These are phyloP conservation scores for Linnaemya vulpina DNA, from an alignment of 2,888 invertebrate species.

Conservation along the genomic window DNA sequence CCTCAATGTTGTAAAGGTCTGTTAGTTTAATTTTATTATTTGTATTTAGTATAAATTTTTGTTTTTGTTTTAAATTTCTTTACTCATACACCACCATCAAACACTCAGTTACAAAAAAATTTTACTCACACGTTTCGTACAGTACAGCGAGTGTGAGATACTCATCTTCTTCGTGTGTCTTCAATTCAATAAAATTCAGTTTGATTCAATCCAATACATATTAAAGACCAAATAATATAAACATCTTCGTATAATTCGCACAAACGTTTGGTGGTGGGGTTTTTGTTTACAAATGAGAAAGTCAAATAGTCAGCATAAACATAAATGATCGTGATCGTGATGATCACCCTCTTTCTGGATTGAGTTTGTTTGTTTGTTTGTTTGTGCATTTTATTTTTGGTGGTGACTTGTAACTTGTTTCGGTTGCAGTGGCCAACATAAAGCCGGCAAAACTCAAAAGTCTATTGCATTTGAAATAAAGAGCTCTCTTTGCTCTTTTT, in stretches of 20 bases:
- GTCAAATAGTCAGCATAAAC: slow-evolving; percentile 1
- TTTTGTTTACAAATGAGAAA: slow-evolving; percentile 30
- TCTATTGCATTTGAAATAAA: not conserved
- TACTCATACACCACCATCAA: slow-evolving; percentile 9
- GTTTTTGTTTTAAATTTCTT: slow-evolving; percentile 30
- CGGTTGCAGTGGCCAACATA: slow-evolving; percentile 16
- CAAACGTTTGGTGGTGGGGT: slow-evolving; percentile 12
- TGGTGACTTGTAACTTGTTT: slow-evolving; percentile 4
- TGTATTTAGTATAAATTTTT: slow-evolving; percentile 44
- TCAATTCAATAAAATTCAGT: slow-evolving; percentile 38
- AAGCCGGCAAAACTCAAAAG: slow-evolving; percentile 3
- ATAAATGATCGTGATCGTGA: slow-evolving; percentile 36
- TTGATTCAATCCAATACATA: slow-evolving; percentile 37
- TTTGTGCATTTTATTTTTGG: not conserved
- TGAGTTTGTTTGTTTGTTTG: slow-evolving; percentile 4
- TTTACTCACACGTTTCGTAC: slow-evolving; percentile 4
- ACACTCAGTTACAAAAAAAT: slow-evolving; percentile 20
- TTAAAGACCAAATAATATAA: slow-evolving; percentile 20
- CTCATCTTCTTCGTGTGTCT: slow-evolving; percentile 45
- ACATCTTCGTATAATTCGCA: slow-evolving; percentile 16
- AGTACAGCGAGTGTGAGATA: slow-evolving; percentile 14
- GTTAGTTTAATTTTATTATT: slow-evolving; percentile 59
- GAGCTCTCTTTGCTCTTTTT: not conserved
- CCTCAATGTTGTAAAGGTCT: slow-evolving; percentile 67
- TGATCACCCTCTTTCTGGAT: not conserved